Evolutionary conservation across 23 tunicate genomes (phyloP).

Genomic region (Halocynthia aurantium): DNA sequence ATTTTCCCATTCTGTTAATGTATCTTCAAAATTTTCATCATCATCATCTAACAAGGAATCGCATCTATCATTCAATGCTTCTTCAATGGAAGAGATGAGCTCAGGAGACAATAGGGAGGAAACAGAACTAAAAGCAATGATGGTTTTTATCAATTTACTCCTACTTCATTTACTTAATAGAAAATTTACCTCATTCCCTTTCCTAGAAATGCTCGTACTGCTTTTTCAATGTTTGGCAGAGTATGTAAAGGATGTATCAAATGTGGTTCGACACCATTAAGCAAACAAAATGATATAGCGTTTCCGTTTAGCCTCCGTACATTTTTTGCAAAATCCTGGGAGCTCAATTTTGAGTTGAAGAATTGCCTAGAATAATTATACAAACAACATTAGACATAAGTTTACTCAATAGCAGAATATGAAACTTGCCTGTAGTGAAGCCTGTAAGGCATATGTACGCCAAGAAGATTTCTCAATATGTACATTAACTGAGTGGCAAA

Average conservation of each 20-base stretch:
- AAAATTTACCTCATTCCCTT: slow-evolving; percentile 46
- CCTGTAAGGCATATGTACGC: slow-evolving; percentile 59
- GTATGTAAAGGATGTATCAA: slow-evolving; percentile 69
- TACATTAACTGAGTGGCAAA: slow-evolving; percentile 59
- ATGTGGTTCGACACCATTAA: slow-evolving; percentile 16
- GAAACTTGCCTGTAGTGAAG: slow-evolving; percentile 45
- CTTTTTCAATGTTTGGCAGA: slow-evolving; percentile 49
- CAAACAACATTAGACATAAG: background rate
- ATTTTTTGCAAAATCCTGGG: slow-evolving; percentile 16
- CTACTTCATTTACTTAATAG: background rate
- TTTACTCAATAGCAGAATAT: background rate
- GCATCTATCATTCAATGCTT: slow-evolving; percentile 15
- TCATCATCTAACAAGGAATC: slow-evolving; percentile 24
- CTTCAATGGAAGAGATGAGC: slow-evolving; percentile 15
- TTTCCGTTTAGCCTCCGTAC: slow-evolving; percentile 20
- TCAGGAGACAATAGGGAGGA: background rate
- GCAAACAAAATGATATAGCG: slow-evolving; percentile 7
- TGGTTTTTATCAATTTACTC: background rate
- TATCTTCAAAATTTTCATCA: slow-evolving; percentile 14
- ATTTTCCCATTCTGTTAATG: slow-evolving; percentile 17
- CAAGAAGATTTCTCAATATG: slow-evolving; percentile 40
- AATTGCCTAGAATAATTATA: slow-evolving; percentile 3
- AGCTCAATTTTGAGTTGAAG: background rate
- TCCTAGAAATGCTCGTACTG: slow-evolving; percentile 23
- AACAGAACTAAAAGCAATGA: background rate